Percentiles rank a stretch among this genome's conserved stretches.
phyloP scores from a whole-genome alignment of 1,140 invertebrate species.

The Drosophila nikananu region DNA sequence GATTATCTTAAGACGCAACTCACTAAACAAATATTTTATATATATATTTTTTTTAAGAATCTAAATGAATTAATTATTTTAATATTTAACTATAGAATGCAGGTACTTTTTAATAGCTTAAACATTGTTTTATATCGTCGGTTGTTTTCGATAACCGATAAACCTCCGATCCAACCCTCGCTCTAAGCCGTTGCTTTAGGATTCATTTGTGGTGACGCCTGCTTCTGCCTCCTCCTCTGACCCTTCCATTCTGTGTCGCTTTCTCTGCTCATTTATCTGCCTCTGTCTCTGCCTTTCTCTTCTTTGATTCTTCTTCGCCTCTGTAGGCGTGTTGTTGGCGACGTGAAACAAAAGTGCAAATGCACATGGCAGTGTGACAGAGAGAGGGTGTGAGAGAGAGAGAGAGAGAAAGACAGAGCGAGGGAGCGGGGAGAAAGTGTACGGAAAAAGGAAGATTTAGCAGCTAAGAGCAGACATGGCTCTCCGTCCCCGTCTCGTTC shows the following conservation, averaged over 20 bases:
- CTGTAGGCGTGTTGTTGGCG: slow-evolving; percentile 52
- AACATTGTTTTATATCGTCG: no score
- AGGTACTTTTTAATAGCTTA: no score
- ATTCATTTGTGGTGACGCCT: slow-evolving; percentile 31
- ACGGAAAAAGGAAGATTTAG: not conserved
- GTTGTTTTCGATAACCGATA: not conserved
- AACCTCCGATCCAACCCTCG: slow-evolving; percentile 16
- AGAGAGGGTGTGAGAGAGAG: no score
- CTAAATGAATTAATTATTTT: no score
- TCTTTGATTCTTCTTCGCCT: slow-evolving; percentile 3
- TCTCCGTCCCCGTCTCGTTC: not conserved
- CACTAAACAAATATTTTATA: no score
- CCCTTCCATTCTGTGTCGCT: not conserved
- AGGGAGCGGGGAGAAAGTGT: no score
- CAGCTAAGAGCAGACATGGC: slow-evolving; percentile 12
- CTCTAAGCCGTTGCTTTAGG: slow-evolving; percentile 19
- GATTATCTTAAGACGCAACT: no score
- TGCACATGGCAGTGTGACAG: slow-evolving; percentile 33
- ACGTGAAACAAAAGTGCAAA: slow-evolving; percentile 64
- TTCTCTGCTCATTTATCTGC: not conserved
- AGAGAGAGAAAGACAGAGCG: not conserved
- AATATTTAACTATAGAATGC: no score
- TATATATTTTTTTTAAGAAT: no score
- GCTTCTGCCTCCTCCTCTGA: not conserved
- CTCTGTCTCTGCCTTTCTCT: not conserved